Conservation (phyloP, 2,888 invertebrate species). For the Nemurella pictetii region DNA sequence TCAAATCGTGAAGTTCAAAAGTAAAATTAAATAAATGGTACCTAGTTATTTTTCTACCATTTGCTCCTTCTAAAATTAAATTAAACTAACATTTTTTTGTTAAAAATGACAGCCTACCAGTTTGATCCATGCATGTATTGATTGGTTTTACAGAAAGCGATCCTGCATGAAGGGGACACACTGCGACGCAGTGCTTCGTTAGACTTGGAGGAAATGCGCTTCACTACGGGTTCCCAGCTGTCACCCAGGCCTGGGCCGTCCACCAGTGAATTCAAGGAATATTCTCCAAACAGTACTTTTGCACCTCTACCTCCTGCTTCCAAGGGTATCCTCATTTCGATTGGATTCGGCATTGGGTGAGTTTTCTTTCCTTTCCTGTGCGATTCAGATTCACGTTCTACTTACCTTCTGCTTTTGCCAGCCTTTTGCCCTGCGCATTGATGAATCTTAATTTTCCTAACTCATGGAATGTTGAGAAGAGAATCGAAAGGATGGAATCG, state of each 20-base stretch:
- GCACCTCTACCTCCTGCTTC: constrained; percentile 52
- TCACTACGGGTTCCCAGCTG: constrained; percentile 31
- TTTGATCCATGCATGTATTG: background rate
- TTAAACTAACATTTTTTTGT: background rate
- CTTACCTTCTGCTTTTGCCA: too few species aligned
- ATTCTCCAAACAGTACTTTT: constrained; percentile 26
- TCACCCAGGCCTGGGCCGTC: background rate
- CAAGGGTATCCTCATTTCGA: constrained; percentile 60
- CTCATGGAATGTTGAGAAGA: too few species aligned
- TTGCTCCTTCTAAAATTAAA: too few species aligned
- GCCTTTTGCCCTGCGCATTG: too few species aligned
- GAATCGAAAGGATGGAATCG: too few species aligned
- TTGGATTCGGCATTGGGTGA: constrained; percentile 55
- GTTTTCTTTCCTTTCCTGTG: too few species aligned
- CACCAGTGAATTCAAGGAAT: background rate
- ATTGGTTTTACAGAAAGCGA: constrained; percentile 44
- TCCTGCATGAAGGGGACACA: constrained; percentile 43
- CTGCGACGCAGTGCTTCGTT: constrained; percentile 37
- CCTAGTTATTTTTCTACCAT: too few species aligned
- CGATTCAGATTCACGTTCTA: too few species aligned
- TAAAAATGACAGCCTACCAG: background rate
- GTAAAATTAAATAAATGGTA: too few species aligned
- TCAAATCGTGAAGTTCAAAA: too few species aligned
- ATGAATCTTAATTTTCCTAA: too few species aligned
- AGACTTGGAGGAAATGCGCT: constrained; percentile 44